A percentile compares a stretch with the other conserved stretches of the same genome.
Evolutionary conservation across 2,888 invertebrate species (phyloP).

Genomic region (Machimus atricapillus): DNA sequence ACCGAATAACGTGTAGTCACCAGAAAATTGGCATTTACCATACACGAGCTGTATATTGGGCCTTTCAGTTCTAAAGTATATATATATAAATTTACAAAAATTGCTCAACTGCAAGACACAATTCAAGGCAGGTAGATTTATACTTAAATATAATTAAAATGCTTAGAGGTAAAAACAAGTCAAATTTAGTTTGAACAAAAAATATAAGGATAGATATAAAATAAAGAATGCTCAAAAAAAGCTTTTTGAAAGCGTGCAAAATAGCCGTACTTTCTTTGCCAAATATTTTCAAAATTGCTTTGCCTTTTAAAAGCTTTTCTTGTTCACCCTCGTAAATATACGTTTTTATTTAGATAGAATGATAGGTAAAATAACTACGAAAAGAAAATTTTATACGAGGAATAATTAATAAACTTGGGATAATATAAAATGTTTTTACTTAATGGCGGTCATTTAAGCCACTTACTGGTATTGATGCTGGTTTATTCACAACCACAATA

Average conservation of each 20-base stretch:
- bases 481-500: constrained; percentile 99
- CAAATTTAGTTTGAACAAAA: neutral
- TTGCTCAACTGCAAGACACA: constrained; percentile 39
- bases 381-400: neutral
- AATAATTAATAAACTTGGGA: neutral
- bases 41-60: constrained; percentile 10
- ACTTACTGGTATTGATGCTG: constrained; percentile 99
- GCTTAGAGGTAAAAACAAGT: neutral
- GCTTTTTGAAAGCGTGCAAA: constrained; percentile 10
- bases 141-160: neutral
- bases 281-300: neutral
- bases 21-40: neutral
- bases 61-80: neutral
- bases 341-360: neutral
- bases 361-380: neutral
- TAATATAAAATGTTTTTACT: constrained; percentile 19
- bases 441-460: constrained; percentile 82
- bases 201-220: neutral
- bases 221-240: neutral
- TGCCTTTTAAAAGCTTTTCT: constrained; percentile 18
- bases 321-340: neutral
- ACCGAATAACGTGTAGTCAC: neutral
- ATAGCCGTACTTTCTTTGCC: neutral
- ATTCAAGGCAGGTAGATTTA: neutral
- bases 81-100: constrained; percentile 5